These are phyloP conservation scores for Saturnia pavonia DNA, from an alignment of 2,888 invertebrate genomes.

Conservation along the genomic window DNA sequence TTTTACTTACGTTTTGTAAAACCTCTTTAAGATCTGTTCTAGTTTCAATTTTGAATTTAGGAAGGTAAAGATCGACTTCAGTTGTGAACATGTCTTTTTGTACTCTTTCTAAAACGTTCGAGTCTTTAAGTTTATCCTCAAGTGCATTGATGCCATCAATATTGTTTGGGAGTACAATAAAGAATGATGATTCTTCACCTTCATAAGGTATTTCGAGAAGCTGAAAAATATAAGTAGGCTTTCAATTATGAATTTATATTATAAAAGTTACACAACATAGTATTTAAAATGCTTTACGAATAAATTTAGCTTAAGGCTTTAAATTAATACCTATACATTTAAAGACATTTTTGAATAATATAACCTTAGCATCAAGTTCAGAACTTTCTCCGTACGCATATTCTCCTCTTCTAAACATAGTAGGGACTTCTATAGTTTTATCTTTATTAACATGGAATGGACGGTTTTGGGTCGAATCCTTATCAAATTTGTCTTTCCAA, in stretches of 20 bases:
- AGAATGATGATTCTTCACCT: constrained; percentile 85
- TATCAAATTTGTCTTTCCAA: constrained; percentile 86
- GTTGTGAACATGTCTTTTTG: constrained; percentile 52
- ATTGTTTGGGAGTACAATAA: constrained; percentile 87
- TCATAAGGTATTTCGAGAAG: constrained; percentile 88
- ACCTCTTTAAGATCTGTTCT: constrained; percentile 83
- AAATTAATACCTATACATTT: not conserved
- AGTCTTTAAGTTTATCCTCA: constrained; percentile 80
- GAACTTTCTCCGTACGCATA: constrained; percentile 61
- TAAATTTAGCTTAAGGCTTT: no score
- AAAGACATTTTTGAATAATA: constrained; percentile 3
- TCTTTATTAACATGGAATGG: constrained; percentile 84
- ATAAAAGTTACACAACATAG: no score
- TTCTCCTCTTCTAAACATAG: constrained; percentile 83
- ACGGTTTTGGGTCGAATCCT: constrained; percentile 72
- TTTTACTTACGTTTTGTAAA: constrained; percentile 80
- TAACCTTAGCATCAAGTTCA: constrained; percentile 63
- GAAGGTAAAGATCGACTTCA: constrained; percentile 85
- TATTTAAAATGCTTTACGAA: no score
- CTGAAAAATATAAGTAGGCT: constrained; percentile 46
- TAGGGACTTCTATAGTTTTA: constrained; percentile 82
- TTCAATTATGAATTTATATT: not conserved
- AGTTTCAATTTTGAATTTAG: constrained; percentile 90
- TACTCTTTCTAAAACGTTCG: constrained; percentile 66
- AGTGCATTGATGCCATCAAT: constrained; percentile 84